Evolutionary conservation across 2,113 vertebrate species (phyloP).

Genomic region (Colaptes auratus): DNA sequence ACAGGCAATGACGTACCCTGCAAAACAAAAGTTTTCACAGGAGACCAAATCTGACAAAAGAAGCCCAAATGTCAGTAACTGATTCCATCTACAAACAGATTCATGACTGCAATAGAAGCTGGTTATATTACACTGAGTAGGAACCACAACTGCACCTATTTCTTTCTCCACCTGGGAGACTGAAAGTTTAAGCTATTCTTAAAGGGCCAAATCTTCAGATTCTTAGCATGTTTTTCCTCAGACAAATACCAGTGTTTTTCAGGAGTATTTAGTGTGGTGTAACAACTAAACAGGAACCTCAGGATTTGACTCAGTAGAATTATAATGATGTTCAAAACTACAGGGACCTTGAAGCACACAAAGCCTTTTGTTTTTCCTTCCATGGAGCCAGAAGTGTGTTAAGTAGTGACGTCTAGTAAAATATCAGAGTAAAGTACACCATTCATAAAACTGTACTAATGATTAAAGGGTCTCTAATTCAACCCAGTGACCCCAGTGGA

Average conservation of each 20-base stretch:
- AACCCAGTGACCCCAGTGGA: conserved; percentile 64
- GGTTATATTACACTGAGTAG: accelerated
- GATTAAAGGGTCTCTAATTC: conserved; percentile 58
- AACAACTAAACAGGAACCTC: not conserved
- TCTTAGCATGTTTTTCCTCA: not conserved
- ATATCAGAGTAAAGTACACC: conserved; percentile 47
- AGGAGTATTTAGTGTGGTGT: not conserved
- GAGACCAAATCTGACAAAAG: not conserved
- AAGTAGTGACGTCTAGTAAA: conserved; percentile 57
- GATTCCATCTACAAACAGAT: not conserved
- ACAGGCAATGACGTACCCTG: not conserved
- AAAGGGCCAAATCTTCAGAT: not conserved
- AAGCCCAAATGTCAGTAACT: not conserved
- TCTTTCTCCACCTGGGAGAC: not conserved
- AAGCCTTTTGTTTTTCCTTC: conserved; percentile 48
- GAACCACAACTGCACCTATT: not conserved
- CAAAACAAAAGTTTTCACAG: not conserved
- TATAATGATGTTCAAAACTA: conserved; percentile 4
- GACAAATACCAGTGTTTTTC: not conserved
- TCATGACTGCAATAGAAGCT: not conserved
- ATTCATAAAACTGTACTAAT: conserved; percentile 62
- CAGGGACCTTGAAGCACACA: conserved; percentile 2
- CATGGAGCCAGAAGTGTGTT: conserved; percentile 19
- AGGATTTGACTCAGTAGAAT: not conserved
- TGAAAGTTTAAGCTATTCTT: not conserved